Conservation (phyloP, 2,888 invertebrate species). For the Phaedon cochleariae region DNA sequence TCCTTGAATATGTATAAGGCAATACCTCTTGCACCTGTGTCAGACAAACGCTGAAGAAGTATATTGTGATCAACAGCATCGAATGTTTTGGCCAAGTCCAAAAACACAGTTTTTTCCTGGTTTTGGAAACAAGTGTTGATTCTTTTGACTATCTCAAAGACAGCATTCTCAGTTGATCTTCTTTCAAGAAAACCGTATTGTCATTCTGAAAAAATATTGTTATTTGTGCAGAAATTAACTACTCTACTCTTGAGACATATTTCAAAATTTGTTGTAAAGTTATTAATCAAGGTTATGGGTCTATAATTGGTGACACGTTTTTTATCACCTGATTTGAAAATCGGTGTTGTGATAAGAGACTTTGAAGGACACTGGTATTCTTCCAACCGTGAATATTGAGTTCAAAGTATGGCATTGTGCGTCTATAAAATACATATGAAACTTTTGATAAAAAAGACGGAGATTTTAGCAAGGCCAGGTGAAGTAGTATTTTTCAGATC, state of each 20-base stretch:
- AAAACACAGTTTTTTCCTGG: not conserved
- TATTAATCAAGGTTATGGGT: not conserved
- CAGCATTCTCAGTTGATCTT: not conserved
- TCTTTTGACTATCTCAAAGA: not conserved
- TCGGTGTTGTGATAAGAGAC: too few relatives aligned
- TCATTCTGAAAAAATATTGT: not conserved
- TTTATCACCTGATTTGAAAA: too few relatives aligned
- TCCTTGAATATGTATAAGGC: not conserved
- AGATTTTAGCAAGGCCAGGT: too few relatives aligned
- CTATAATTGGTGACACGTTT: not conserved
- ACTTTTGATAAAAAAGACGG: too few relatives aligned
- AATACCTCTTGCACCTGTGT: not conserved
- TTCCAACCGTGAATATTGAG: too few relatives aligned
- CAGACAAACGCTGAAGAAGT: not conserved
- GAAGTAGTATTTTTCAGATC: too few relatives aligned
- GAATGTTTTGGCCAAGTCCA: not conserved
- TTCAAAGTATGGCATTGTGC: too few relatives aligned
- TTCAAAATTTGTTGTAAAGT: not conserved
- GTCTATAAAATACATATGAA: too few relatives aligned
- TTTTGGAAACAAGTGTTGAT: slow-evolving; percentile 2
- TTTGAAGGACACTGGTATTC: too few relatives aligned
- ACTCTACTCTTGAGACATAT: not conserved
- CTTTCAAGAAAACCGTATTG: not conserved
- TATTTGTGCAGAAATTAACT: not conserved
- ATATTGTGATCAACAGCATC: not conserved